Percentiles rank a stretch among this genome's conserved stretches.
Evolutionary conservation across 2,888 invertebrate species (phyloP).

Genomic region (Penaeus monodon): DNA sequence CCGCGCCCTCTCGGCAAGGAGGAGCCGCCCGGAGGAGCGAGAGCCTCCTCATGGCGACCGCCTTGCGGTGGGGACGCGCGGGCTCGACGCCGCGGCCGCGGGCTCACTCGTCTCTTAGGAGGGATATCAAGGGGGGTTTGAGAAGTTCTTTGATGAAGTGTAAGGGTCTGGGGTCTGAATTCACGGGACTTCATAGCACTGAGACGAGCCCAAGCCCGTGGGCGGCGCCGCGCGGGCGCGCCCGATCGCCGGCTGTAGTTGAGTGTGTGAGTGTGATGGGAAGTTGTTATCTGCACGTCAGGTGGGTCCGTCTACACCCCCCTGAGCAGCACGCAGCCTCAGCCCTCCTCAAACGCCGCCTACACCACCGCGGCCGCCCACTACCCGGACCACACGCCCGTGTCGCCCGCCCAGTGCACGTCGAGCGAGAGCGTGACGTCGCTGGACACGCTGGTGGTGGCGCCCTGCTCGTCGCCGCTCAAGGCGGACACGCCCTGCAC

Average conservation of each 20-base stretch:
- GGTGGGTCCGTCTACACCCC: slow-evolving; percentile 50
- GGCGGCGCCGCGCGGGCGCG: no score
- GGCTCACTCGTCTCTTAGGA: no score
- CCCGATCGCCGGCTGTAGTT: slow-evolving; percentile 18
- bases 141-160: no score
- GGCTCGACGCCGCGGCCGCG: no score
- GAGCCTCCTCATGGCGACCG: no score
- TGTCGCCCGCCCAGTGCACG: slow-evolving; percentile 30
- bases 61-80: no score
- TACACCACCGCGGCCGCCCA: slow-evolving; percentile 47
- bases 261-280: slow-evolving; percentile 51
- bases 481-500: slow-evolving; percentile 60
- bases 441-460: slow-evolving; percentile 51
- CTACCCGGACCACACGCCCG: slow-evolving; percentile 47
- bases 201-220: no score
- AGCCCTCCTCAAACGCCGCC: slow-evolving; percentile 44
- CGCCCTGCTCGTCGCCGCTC: slow-evolving; percentile 58
- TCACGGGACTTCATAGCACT: no score
- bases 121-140: no score
- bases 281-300: slow-evolving; percentile 54
- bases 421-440: slow-evolving; percentile 39
- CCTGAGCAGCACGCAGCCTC: slow-evolving; percentile 51
- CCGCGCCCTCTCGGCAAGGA: no score
- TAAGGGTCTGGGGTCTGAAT: no score
- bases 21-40: no score